These are phyloP conservation scores for Erythrocercus mccallii DNA, from an alignment of 2,113 vertebrate species.

Conservation along the genomic window DNA sequence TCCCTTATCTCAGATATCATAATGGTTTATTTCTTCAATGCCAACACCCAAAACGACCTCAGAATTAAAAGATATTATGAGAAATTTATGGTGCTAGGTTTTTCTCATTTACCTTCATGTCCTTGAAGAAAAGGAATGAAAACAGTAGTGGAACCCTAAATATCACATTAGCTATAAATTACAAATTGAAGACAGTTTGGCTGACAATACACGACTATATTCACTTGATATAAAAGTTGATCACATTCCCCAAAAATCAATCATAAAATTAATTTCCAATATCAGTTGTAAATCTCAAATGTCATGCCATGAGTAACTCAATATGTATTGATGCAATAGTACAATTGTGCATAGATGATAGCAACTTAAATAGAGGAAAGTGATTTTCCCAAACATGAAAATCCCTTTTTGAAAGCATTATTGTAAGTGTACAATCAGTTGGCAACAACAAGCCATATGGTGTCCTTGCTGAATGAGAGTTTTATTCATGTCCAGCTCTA, in stretches of 20 bases:
- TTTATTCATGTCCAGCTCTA: neutral
- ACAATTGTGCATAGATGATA: neutral
- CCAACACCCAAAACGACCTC: neutral
- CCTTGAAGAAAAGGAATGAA: neutral
- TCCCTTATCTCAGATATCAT: neutral
- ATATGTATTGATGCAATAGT: neutral
- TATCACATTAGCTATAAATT: neutral
- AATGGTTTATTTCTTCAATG: neutral
- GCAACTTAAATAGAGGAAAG: neutral
- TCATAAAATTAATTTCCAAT: neutral
- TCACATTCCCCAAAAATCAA: neutral
- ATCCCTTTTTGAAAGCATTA: neutral
- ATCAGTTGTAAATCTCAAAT: neutral
- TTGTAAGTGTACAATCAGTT: neutral
- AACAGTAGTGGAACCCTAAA: neutral
- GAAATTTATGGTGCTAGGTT: neutral
- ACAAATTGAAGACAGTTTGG: neutral
- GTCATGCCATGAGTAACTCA: fast-evolving
- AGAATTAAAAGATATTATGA: neutral
- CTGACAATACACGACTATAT: neutral
- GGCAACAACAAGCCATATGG: neutral
- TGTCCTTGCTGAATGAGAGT: neutral
- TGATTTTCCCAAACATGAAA: neutral
- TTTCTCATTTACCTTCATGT: neutral
- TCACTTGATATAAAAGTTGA: neutral